Evolutionary conservation across 2,797 vertebrate genomes (phyloP), one percentile per base, ranked within the genome.

Genomic region (Tachyglossus aculeatus): DNA sequence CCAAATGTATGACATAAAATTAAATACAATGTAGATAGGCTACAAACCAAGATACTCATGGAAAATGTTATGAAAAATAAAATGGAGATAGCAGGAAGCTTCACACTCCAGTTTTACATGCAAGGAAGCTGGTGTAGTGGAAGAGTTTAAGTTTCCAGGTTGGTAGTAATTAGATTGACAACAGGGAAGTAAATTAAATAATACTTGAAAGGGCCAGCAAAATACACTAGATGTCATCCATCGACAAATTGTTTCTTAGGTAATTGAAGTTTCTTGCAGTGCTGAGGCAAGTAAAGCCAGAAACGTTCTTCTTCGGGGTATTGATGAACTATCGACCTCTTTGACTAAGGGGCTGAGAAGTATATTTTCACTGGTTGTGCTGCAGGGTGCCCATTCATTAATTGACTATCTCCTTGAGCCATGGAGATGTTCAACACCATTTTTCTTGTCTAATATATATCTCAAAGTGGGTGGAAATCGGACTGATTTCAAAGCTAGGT

Each of bases 191-290:
- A 77, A 75, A 73, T 60, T 33, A 76, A 70, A 31, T 21, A 81
- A 69, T 36, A 40, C 36, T 60, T 71, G 72, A 70, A 38, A 56
- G 54, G 6, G 3, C 10, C 25, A 60, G 39, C 8, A 63, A 43
- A 67, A 56, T 34, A 65, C 79, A 56, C 4, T 9, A 61, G 47
- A 55, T 63, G 64, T 38, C 33, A 74, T 68, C 39, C 67, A 27
- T 9, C 39, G 62, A n/a, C 16, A 69, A 77, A 79, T 36, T 70
- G 29, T 32, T 71, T 79, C 79, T 64, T 77, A 47, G 47, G 48
- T 62, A 41, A 74, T 83, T 68, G 39, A 65, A 11, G 38, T 56
- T 73, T 66, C 51, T 55, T 44, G 13, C 2, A 47, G n/a, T 9
- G 43, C 19, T 70, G 71, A 14, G 21, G 39, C 15, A 29, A 25